Evolutionary conservation across 2,888 invertebrate species (phyloP).

Genomic region (Masnerella sp.): DNA sequence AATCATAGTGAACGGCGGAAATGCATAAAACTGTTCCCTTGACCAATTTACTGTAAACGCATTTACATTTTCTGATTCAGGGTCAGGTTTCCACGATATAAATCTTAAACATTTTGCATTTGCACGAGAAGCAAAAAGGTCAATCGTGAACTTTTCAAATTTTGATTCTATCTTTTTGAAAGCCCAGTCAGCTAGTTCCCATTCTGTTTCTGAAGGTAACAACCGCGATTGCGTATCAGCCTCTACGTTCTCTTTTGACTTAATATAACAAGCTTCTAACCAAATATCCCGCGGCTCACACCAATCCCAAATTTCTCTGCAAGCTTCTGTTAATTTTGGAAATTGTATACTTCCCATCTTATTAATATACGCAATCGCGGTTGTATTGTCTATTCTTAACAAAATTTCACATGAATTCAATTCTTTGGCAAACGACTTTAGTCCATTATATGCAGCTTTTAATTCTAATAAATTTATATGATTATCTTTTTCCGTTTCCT

Average conservation of each 20-base stretch:
- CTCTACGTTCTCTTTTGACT: background rate
- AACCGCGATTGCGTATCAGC: background rate
- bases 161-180: slow-evolving; percentile 4
- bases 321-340: background rate
- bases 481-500: slow-evolving; percentile 25
- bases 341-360: background rate
- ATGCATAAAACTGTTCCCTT: slow-evolving; percentile 56
- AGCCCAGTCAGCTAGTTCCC: background rate
- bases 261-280: background rate
- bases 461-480: slow-evolving; percentile 59
- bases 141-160: slow-evolving; percentile 35
- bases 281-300: background rate
- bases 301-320: background rate
- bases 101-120: slow-evolving; percentile 41
- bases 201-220: background rate
- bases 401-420: slow-evolving; percentile 16
- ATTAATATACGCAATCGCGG: background rate
- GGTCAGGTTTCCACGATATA: slow-evolving; percentile 33
- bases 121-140: background rate
- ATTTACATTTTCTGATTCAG: slow-evolving; percentile 19
- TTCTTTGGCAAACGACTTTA: too few relatives aligned
- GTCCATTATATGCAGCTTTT: too few relatives aligned
- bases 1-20: slow-evolving; percentile 58
- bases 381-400: background rate
- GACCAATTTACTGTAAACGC: slow-evolving; percentile 46